Evolutionary conservation across 1,140 invertebrate species (phyloP).

Genomic region (Neodiprion lecontei): DNA sequence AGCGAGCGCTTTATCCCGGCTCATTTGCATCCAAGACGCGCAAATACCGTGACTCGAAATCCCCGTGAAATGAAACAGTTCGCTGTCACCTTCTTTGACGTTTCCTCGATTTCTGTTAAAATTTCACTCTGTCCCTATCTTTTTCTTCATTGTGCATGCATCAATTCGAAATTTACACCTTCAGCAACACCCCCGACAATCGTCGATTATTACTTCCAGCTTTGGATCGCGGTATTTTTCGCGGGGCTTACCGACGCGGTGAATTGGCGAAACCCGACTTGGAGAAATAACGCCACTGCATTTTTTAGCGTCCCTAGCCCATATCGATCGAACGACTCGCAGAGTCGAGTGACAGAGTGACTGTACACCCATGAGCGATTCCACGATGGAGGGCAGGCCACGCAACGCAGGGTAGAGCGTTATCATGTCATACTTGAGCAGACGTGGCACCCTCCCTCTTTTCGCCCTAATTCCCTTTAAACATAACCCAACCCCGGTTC

Average conservation of each 20-base stretch:
- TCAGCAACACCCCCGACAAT: too few relatives aligned
- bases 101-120: neutral
- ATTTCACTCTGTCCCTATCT: neutral
- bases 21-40: conserved; percentile 43
- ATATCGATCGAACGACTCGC: conserved; percentile 1
- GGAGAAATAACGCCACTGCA: neutral
- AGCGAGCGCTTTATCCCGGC: conserved; percentile 12
- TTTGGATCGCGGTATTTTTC: too few relatives aligned
- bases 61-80: neutral
- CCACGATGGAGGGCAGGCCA: neutral
- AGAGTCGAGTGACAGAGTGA: neutral
- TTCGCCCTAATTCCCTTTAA: conserved; percentile 49
- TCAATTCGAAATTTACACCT: too few relatives aligned
- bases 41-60: conserved; percentile 28
- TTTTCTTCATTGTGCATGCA: too few relatives aligned
- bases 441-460: conserved; percentile 32
- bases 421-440: conserved; percentile 45
- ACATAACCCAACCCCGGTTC: conserved; percentile 22
- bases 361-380: neutral
- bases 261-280: neutral
- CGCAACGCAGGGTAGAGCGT: conserved; percentile 22
- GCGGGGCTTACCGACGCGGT: too few relatives aligned
- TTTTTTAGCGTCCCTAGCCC: neutral
- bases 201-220: too few relatives aligned
- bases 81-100: neutral